phyloP scores from a whole-genome alignment of 2,113 vertebrate species.

The Tenebrosternarchus preto region DNA sequence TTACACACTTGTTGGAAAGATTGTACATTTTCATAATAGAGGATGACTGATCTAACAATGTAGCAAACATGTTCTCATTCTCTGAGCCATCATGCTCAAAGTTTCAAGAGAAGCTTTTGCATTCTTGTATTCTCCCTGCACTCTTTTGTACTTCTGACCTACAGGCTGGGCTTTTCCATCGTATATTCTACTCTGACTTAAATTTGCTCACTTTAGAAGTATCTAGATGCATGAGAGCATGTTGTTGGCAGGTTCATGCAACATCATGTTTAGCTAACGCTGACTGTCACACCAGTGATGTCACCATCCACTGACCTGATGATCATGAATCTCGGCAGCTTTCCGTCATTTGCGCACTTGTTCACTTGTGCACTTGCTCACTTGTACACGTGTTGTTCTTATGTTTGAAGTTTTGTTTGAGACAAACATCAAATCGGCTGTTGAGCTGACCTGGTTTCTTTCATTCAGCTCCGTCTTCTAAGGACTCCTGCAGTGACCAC shows the following conservation, averaged over 20 bases:
- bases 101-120: slow-evolving; percentile 12
- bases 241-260: not conserved
- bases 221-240: not conserved
- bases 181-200: not conserved
- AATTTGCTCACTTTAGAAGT: not conserved
- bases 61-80: slow-evolving; percentile 32
- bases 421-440: slow-evolving; percentile 47
- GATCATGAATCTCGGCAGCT: slow-evolving; percentile 26
- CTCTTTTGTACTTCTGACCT: not conserved
- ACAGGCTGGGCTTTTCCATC: not conserved
- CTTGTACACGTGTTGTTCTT: not conserved
- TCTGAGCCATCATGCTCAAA: not conserved
- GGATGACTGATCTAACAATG: slow-evolving; percentile 38
- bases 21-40: slow-evolving; percentile 42
- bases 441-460: slow-evolving; percentile 44
- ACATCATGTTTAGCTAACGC: not conserved
- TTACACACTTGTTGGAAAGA: slow-evolving; percentile 37
- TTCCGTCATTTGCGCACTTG: slow-evolving; percentile 6
- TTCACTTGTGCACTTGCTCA: slow-evolving; percentile 12
- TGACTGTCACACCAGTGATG: not conserved
- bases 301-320: slow-evolving; percentile 1
- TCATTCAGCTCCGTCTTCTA: slow-evolving; percentile 15
- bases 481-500: slow-evolving; percentile 29
- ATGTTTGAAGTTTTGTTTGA: slow-evolving; percentile 46
- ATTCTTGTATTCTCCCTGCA: not conserved